Conservation (phyloP, 2,888 invertebrate species). For the Temnothorax rugatulus region DNA sequence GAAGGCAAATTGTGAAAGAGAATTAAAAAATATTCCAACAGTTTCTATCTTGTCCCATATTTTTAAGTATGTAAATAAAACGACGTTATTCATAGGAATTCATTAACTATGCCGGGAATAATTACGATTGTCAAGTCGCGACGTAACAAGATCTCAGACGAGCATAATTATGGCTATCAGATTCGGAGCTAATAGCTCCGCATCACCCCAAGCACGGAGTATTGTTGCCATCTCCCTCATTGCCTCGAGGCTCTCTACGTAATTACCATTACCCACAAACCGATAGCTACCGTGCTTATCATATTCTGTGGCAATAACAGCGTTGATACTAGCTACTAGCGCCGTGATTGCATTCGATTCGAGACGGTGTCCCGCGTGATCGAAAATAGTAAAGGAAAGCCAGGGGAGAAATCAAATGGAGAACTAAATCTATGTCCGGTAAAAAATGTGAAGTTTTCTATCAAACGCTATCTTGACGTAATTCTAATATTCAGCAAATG, state of each 20-base stretch:
- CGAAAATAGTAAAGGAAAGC: constrained; percentile 61
- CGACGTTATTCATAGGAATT: constrained; percentile 48
- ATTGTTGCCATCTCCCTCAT: constrained; percentile 76
- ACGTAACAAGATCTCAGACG: constrained; percentile 68
- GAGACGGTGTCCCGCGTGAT: constrained; percentile 40
- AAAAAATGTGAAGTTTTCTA: background rate
- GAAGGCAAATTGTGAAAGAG: background rate
- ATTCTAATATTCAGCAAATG: background rate
- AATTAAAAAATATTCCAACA: background rate
- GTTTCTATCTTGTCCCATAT: background rate
- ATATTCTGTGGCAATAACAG: constrained; percentile 78
- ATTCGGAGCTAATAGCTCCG: constrained; percentile 76
- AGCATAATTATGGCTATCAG: constrained; percentile 78
- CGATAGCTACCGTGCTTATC: constrained; percentile 81
- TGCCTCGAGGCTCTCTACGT: constrained; percentile 78
- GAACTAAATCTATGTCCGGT: background rate
- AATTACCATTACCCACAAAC: constrained; percentile 82
- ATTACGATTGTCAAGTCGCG: constrained; percentile 67
- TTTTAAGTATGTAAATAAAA: constrained; percentile 5
- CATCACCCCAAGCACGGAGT: constrained; percentile 73
- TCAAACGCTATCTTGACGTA: background rate
- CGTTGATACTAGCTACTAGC: constrained; percentile 73
- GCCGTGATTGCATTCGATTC: constrained; percentile 73
- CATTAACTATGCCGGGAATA: constrained; percentile 61
- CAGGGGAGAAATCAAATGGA: background rate